Evolutionary conservation across 1,140 invertebrate species (phyloP).

Genomic region (Drosophila parvula): DNA sequence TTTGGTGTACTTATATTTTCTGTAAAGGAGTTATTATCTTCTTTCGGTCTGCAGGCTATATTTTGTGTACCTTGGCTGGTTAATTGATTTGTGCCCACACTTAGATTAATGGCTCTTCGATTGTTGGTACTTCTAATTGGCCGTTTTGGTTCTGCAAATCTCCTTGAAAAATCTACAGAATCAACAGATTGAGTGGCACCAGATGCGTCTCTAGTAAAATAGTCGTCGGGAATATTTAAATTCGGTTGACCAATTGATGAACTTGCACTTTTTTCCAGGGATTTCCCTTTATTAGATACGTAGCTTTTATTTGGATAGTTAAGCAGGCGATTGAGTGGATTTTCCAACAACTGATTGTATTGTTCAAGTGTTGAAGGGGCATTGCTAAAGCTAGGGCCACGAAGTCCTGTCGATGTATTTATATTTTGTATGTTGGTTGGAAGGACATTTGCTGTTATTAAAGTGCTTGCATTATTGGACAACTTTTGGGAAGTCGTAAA

Average conservation of each 20-base stretch:
- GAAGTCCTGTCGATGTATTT: background rate
- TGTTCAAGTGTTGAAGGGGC: background rate
- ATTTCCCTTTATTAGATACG: background rate
- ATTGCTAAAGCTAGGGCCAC: background rate
- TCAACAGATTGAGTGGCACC: background rate
- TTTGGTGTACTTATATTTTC: background rate
- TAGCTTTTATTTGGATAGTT: constrained; percentile 1
- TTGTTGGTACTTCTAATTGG: background rate
- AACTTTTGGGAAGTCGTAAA: background rate
- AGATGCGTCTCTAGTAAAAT: background rate
- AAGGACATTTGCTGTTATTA: background rate
- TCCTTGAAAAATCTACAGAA: background rate
- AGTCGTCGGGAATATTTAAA: background rate
- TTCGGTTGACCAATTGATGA: too few relatives aligned
- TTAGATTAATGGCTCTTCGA: background rate
- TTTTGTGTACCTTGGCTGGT: background rate
- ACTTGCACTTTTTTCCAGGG: background rate
- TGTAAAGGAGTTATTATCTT: background rate
- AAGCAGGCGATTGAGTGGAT: background rate
- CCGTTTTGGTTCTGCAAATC: background rate
- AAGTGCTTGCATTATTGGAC: constrained; percentile 1
- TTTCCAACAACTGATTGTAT: background rate
- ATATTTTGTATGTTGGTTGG: background rate
- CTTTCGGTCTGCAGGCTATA: too few relatives aligned
- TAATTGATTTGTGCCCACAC: background rate